Evolutionary conservation across 2,797 vertebrate genomes (phyloP), one percentile per base, ranked within the genome.

Genomic region (Sparidentex hasta): DNA sequence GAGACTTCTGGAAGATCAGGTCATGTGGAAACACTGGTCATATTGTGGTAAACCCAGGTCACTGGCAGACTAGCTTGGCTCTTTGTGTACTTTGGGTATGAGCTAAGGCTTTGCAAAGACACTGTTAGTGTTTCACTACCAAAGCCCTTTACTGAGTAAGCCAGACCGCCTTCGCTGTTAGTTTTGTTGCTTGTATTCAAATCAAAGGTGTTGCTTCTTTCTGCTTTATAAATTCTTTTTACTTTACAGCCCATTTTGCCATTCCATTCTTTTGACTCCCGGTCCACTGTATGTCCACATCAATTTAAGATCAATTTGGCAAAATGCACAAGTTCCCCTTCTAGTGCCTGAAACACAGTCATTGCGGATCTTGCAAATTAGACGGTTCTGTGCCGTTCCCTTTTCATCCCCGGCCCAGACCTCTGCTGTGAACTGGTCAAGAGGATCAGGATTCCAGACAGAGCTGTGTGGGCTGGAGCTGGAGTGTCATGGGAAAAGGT

Each of bases 291-390:
- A 56, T 71, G 62, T 81, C 69, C 46, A 63, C 59, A 78, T 86
- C 84, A 81, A 71, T 87, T 88, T 87, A 80, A 76, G 69, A 63
- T 73, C 80, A 50, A 66, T 29, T 54, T 86, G 88, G 83, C 85
- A 84, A 48, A 64, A 86, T 77, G 65, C 50, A 69, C 7, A 21
- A 82, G 71, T 74, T 85, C 67, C 81, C 77, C 69, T 41, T 78
- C 79, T n/a, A 71, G 87, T 65, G 82, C 71, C 72, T 90, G 54
- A 89, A 88, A 75, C 61, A 63, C 86, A 88, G 87, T 86, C 88
- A 78, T 85, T 85, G 84, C 50, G 83, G 90, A 93, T 90, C 92
- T 86, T 52, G 67, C 79, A 94, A 95, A 95, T 95, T 94, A 94
- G 90, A 95, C 18, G 89, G 88, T 94, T 90, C 61, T 67, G 65